Conservation (phyloP, 2,888 invertebrate genomes). For the Pimpla rufipes region DNA sequence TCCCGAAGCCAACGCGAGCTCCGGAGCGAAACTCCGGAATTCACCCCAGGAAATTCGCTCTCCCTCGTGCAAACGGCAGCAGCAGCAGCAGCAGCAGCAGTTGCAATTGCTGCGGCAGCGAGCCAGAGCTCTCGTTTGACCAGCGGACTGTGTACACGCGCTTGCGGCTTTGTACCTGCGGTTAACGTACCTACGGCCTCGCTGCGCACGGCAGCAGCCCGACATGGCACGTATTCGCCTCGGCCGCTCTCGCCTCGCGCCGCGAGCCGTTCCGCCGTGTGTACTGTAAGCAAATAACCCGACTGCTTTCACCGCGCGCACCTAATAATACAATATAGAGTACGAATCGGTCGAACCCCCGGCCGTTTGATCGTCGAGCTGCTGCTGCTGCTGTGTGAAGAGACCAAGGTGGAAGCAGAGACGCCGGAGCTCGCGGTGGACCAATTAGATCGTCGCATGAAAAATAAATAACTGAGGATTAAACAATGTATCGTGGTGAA, state of each 20-base stretch:
- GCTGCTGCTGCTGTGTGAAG: too few species aligned
- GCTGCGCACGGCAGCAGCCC: background rate
- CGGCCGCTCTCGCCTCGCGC: background rate
- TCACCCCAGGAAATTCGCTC: slow-evolving; percentile 45
- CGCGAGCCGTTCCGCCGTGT: slow-evolving; percentile 27
- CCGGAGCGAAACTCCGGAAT: slow-evolving; percentile 38
- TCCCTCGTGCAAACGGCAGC: slow-evolving; percentile 48
- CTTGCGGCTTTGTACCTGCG: slow-evolving; percentile 68
- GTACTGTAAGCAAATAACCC: slow-evolving; percentile 59
- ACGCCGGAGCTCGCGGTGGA: background rate
- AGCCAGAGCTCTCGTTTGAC: slow-evolving; percentile 57
- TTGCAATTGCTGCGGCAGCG: slow-evolving; percentile 10
- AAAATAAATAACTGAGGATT: background rate
- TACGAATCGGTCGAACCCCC: slow-evolving; percentile 36
- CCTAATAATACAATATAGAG: slow-evolving; percentile 64
- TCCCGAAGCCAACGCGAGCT: background rate
- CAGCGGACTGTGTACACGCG: slow-evolving; percentile 64
- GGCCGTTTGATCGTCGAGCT: slow-evolving; percentile 52
- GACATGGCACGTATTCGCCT: slow-evolving; percentile 37
- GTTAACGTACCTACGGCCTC: slow-evolving; percentile 60
- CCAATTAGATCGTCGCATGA: background rate
- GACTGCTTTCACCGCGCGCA: slow-evolving; percentile 49
- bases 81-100: slow-evolving; percentile 16
- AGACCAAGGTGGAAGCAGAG: slow-evolving; percentile 3
- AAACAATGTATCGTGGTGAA: too few species aligned